Evolutionary conservation across 1,140 invertebrate genomes (phyloP).

Genomic region (Solenopsis fugax): DNA sequence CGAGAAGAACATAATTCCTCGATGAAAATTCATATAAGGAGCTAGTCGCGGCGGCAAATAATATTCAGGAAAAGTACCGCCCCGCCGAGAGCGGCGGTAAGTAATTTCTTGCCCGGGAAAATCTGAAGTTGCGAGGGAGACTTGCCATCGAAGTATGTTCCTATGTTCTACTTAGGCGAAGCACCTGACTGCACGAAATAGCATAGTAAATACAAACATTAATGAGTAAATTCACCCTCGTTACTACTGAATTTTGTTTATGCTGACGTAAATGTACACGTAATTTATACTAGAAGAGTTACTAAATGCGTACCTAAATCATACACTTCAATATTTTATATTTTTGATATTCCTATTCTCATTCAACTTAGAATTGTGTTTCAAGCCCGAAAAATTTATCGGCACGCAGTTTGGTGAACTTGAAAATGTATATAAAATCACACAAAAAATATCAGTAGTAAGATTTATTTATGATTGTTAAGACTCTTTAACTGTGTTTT

Average conservation of each 20-base stretch:
- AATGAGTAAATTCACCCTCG: neutral
- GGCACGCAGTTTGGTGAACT: too few species aligned
- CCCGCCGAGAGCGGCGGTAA: neutral
- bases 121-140: constrained; percentile 8
- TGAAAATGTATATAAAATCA: too few species aligned
- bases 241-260: constrained; percentile 29
- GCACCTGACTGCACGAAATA: neutral
- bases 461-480: too few species aligned
- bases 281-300: neutral
- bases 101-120: constrained; percentile 39
- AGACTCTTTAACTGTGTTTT: too few species aligned
- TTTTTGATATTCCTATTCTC: too few species aligned
- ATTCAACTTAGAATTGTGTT: too few species aligned
- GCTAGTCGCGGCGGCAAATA: constrained; percentile 13
- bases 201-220: constrained; percentile 27
- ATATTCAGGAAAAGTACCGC: constrained; percentile 37
- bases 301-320: too few species aligned
- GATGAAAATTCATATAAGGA: constrained; percentile 64
- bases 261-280: neutral
- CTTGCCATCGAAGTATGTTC: constrained; percentile 8
- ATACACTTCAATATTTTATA: too few species aligned
- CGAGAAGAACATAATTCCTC: constrained; percentile 58
- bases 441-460: too few species aligned
- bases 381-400: too few species aligned
- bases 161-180: neutral